Base-by-base conservation (phyloP, 2,888 invertebrate species). In the Mythimna ferrago region DNA sequence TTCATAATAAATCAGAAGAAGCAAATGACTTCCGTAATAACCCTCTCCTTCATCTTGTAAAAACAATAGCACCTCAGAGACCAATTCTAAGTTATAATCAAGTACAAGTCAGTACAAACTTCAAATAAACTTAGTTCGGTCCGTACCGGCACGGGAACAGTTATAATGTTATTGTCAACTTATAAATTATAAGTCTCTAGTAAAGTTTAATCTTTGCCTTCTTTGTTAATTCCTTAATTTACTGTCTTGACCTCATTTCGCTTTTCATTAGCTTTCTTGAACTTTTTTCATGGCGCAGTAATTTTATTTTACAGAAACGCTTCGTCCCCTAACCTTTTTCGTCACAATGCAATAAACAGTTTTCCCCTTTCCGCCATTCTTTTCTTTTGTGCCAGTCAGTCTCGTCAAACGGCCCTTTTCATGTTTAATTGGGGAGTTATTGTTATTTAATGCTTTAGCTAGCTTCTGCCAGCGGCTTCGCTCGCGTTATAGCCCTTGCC, bases 221-320 rank as follows among this genome's bases (percentile, higher is more conserved):
- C 57, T 54, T 58, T 21, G 57, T 76, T 70, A 60, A 77, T 78
- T 70, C 0, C 56, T 56, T 63, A 58, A 82, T 62, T 81, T 32
- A 76, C 21, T 32, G 32, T 53, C 44, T 3, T 21, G 38, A 38
- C 65, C 57, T 54, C 41, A 21, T 56, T 66, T 75, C 0, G 2
- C n/a, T 51, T 63, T 72, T 53, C 57, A 38, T 57, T 60, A 54
- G n/a, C 56, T 38, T 14, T 9, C 10, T 6, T 14, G 6, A 21
- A 11, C 11, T 19, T 61, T n/a, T 14, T 54, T 60, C 41, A 41
- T 11, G 54, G 14, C 16, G 16, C 32, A 5, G 48, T 16, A 32
- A 6, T 41, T 58, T 35, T 19, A 51, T 57, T 51, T 57, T 4
- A 41, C 5, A 16, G 48, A 44, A 64, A 41, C 6, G 32, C 21